These are phyloP conservation scores for Teleogryllus occipitalis DNA, from an alignment of 1,140 invertebrate genomes.

Conservation along the genomic window DNA sequence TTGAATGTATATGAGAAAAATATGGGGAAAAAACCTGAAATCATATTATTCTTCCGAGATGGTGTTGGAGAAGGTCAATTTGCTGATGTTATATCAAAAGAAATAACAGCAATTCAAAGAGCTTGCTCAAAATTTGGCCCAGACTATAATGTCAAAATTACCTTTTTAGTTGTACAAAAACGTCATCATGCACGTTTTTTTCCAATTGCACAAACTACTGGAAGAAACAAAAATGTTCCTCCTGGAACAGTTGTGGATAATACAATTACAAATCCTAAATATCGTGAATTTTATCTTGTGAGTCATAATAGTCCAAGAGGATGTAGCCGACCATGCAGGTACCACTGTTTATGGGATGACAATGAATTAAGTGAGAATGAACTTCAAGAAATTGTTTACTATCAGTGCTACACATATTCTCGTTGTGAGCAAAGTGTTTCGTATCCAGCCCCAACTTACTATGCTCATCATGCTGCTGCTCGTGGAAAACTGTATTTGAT, in stretches of 20 bases:
- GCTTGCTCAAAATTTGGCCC: conserved; percentile 48
- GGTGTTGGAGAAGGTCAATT: conserved; percentile 79
- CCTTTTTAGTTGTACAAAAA: conserved; percentile 84
- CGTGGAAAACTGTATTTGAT: conserved; percentile 55
- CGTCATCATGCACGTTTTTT: conserved; percentile 72
- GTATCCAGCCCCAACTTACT: conserved; percentile 89
- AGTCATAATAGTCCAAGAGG: conserved; percentile 64
- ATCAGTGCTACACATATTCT: conserved; percentile 80
- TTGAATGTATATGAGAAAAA: conserved; percentile 45
- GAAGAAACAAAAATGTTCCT: conserved; percentile 56
- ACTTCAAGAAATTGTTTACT: conserved; percentile 75
- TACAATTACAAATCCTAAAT: conserved; percentile 67
- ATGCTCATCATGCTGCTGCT: conserved; percentile 82
- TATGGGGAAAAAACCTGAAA: conserved; percentile 40
- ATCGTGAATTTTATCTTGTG: conserved; percentile 80
- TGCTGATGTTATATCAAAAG: conserved; percentile 29
- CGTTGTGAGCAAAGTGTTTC: conserved; percentile 80
- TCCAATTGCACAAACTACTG: conserved; percentile 41
- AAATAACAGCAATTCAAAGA: conserved; percentile 54
- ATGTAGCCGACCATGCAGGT: conserved; percentile 84
- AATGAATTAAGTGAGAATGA: conserved; percentile 60
- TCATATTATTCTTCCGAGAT: conserved; percentile 71
- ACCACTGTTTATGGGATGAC: conserved; percentile 78
- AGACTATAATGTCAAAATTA: conserved; percentile 54
- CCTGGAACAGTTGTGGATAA: conserved; percentile 79